phyloP scores from a whole-genome alignment of 2,113 vertebrate species.

The Platysternon megacephalum region DNA sequence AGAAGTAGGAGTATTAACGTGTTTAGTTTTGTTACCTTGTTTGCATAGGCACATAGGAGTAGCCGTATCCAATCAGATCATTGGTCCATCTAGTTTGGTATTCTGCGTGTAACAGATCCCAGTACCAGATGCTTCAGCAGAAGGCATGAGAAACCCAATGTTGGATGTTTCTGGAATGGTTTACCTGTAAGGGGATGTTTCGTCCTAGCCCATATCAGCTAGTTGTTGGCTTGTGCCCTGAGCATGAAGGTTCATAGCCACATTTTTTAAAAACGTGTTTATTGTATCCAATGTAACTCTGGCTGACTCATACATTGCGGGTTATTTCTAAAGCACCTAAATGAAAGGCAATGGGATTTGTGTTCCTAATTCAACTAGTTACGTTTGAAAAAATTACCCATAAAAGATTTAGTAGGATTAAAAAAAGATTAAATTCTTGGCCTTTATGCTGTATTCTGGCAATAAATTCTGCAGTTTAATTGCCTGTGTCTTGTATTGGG shows the following conservation, averaged over 20 bases:
- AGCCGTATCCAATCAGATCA: background rate
- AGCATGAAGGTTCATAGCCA: background rate
- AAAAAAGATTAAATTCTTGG: background rate
- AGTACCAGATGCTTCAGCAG: background rate
- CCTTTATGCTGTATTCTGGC: background rate
- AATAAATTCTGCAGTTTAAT: background rate
- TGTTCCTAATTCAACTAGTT: background rate
- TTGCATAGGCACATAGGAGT: background rate
- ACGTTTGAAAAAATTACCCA: background rate
- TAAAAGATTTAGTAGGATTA: background rate
- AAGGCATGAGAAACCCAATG: background rate
- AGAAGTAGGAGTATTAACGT: conserved; percentile 23
- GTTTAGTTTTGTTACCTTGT: background rate
- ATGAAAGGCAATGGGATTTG: background rate
- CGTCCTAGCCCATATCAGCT: background rate
- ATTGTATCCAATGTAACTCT: background rate
- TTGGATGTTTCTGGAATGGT: background rate
- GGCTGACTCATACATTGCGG: background rate
- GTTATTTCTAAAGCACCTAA: background rate
- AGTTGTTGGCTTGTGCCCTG: background rate
- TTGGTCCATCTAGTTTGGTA: background rate
- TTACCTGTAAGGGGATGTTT: background rate
- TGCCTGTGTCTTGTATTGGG: background rate
- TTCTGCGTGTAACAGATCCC: background rate
- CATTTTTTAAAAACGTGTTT: background rate